phyloP scores from a whole-genome alignment of 2,797 vertebrate genomes.

The Paratrypauchen microcephalus region DNA sequence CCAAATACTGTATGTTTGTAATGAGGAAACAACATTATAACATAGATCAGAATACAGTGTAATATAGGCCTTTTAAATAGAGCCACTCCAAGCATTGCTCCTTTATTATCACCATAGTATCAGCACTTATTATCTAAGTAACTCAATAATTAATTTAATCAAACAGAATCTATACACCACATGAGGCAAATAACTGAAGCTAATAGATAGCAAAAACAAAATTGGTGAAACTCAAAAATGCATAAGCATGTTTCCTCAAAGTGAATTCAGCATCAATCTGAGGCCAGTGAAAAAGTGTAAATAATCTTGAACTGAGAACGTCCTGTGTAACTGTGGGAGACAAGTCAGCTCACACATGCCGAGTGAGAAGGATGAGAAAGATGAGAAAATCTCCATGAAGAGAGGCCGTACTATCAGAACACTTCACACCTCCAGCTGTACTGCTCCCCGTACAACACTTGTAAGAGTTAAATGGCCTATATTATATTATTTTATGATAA shows the following conservation, averaged over 20 bases:
- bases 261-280: background rate
- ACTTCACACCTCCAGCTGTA: conserved; percentile 30
- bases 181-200: background rate
- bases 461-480: too few relatives aligned
- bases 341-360: conserved; percentile 39
- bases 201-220: background rate
- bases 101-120: background rate
- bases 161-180: background rate
- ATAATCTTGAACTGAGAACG: conserved; percentile 10
- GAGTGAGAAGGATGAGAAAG: conserved; percentile 51
- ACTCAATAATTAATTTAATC: background rate
- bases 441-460: conserved; percentile 3
- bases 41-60: too few relatives aligned
- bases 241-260: background rate
- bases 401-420: conserved; percentile 32
- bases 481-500: too few relatives aligned
- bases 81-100: background rate
- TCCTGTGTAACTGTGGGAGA: conserved; percentile 23
- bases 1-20: too few relatives aligned
- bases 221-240: background rate
- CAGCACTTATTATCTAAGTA: background rate
- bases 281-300: background rate
- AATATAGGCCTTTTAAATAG: background rate
- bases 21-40: too few relatives aligned
- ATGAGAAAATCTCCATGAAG: conserved; percentile 44